Base-by-base conservation (phyloP, 2,888 invertebrate species). In the Muscina levida region DNA sequence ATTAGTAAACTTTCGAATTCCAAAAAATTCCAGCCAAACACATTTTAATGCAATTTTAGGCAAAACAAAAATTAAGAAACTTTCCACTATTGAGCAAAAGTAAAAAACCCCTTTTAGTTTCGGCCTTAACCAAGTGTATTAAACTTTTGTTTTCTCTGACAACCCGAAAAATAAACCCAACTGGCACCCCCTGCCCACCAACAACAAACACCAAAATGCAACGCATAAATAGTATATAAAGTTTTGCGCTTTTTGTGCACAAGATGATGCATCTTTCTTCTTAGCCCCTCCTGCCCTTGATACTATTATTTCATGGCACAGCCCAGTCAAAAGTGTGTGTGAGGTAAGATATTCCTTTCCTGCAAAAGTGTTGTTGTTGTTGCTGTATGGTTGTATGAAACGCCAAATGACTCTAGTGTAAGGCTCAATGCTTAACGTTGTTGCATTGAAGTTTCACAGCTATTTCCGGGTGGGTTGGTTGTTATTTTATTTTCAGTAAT, bases 11-110 rank as follows among this genome's bases (percentile, higher is more conserved):
- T 76, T 80, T 72, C 71, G 37, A 68, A 65, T 15, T 48, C 10
- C 1, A 51, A 67, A 76, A 74, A 74, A n/a, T n/a, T n/a, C n/a
- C 81, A 81, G 74, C 81, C 77, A 74, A 74, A 81, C 74, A 74
- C 72, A 77, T 81, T 81, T 81, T 81, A 81, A 81, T 81, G 81
- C 74, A 81, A 81, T 81, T 72, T 81, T 74, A 73, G 77, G 67
- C 77, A 70, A 77, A 74, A 59, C 10, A 59, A n/a, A 68, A 79
- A 65, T 46, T 65, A 77, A 66, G 42, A 39, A 74, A 77, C 39
- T 46, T 67, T 59, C 31, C 8, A 37, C 15, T 37, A 26, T 15
- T 56, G 11, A 6, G 13, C 56, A 24, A n/a, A n/a, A n/a, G n/a
- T n/a, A n/a, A n/a, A n/a, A 70, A 73, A 62, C 68, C 59, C 26